phyloP scores from a whole-genome alignment of 2,797 vertebrate species.

The Cryptoprocta ferox region DNA sequence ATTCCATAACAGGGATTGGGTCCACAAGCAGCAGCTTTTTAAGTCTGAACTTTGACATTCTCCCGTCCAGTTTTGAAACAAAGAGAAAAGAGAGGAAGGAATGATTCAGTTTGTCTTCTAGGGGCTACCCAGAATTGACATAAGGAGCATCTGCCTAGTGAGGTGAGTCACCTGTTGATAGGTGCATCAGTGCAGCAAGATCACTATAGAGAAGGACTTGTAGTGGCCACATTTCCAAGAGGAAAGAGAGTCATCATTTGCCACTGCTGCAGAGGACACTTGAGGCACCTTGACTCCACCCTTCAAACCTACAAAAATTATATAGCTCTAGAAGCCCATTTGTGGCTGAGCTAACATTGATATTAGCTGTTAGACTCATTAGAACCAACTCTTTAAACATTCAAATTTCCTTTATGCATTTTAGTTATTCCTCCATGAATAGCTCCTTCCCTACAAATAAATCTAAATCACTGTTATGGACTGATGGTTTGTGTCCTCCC shows the following conservation, averaged over 20 bases:
- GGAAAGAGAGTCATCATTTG: too few relatives aligned
- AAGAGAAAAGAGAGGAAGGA: not conserved
- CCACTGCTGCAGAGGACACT: not conserved
- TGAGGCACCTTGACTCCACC: not conserved
- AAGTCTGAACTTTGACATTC: not conserved
- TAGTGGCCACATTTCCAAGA: not conserved
- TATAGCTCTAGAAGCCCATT: not conserved
- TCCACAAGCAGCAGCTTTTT: not conserved
- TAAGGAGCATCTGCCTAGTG: accelerated
- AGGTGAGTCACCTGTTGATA: not conserved
- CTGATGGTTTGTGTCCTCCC: not conserved
- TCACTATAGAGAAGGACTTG: not conserved
- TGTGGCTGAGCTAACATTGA: not conserved
- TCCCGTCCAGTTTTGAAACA: not conserved
- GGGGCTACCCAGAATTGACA: accelerated
- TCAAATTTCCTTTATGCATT: not conserved
- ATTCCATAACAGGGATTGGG: not conserved
- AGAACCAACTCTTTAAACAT: not conserved
- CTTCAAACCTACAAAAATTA: not conserved
- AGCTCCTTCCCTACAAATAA: not conserved
- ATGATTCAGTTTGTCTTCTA: not conserved
- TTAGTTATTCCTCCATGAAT: not conserved
- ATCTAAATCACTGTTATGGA: not conserved
- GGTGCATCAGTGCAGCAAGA: not conserved
- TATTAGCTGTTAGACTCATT: not conserved